Base-by-base conservation (phyloP, 2,888 invertebrate genomes). In the Herminia tarsipennalis region DNA sequence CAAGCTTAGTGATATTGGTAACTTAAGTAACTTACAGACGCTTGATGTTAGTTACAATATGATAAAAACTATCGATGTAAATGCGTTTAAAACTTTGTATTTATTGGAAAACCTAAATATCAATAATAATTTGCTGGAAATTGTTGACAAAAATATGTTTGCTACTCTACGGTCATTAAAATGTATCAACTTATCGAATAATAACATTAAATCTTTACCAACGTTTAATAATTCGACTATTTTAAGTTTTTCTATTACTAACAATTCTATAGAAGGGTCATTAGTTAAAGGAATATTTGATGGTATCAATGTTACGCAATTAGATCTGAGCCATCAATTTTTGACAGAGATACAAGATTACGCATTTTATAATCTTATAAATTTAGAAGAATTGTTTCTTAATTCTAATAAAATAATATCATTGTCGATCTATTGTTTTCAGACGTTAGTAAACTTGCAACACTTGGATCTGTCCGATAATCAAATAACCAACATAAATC, bases 401-500 rank as follows among this genome's bases (percentile, higher is more conserved):
- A 79, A 77, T 43, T 75, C 80, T 54, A 88, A 88, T 37, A 56
- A 58, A 10, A 73, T 88, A 17, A 29, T 53, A 18, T 55, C 38
- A 6, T 24, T 88, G 32, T 66, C 73, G 1, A 49, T 55, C 18
- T 59, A 73, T 20, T 71, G 81, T 32, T 86, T 88, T 40, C 70
- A 54, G 43, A 57, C 59, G 6, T 53, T 87, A 3, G 30, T 22
- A 3, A 63, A 56, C 12, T 60, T 88, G 28, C 46, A 46, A 12
- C 12, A 44, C 0, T 55, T 88, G 40, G 83, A 88, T 50, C 65
- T 88, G 24, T 84, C 86, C 5, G 46, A 72, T 43, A 88, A 88
- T 42, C 58, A 68, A 47, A 76, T 88, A 13, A 36, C 25, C 8
- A 62, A 47, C n/a, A 60, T 88, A 29, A 67, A 70, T 45, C 83